Evolutionary conservation across 2,113 vertebrate genomes (phyloP).

Genomic region (Leptodactylus fuscus): DNA sequence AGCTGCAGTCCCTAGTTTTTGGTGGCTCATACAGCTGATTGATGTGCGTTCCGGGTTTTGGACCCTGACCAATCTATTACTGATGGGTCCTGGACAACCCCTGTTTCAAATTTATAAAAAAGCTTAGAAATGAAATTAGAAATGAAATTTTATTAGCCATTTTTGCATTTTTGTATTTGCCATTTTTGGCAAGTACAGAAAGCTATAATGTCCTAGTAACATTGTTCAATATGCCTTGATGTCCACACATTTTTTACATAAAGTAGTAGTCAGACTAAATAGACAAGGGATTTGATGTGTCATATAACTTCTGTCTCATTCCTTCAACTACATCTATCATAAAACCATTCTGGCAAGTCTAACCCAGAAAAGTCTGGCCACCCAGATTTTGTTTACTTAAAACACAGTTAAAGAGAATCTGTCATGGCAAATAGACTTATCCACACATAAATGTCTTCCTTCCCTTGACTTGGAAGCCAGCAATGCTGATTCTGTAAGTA

Average conservation of each 20-base stretch:
- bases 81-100: too few species aligned
- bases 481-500: background rate
- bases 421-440: slow-evolving; percentile 1
- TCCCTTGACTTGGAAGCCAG: background rate
- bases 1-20: too few species aligned
- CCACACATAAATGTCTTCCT: background rate
- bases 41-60: too few species aligned
- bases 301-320: slow-evolving; percentile 1
- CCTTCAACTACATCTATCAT: background rate
- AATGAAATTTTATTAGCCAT: too few species aligned
- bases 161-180: too few species aligned
- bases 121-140: too few species aligned
- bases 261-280: background rate
- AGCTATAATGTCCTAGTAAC: background rate
- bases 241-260: background rate
- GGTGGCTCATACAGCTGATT: too few species aligned
- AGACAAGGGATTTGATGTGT: background rate
- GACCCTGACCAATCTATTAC: too few species aligned
- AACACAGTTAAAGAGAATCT: slow-evolving; percentile 22
- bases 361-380: background rate
- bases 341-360: background rate
- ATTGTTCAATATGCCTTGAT: background rate
- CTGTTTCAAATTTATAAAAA: too few species aligned
- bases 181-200: too few species aligned
- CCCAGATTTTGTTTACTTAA: slow-evolving; percentile 19